Percentiles rank a stretch among this genome's conserved stretches.
Evolutionary conservation across 2,888 invertebrate species (phyloP).

Genomic region (Epinotia bilunana): DNA sequence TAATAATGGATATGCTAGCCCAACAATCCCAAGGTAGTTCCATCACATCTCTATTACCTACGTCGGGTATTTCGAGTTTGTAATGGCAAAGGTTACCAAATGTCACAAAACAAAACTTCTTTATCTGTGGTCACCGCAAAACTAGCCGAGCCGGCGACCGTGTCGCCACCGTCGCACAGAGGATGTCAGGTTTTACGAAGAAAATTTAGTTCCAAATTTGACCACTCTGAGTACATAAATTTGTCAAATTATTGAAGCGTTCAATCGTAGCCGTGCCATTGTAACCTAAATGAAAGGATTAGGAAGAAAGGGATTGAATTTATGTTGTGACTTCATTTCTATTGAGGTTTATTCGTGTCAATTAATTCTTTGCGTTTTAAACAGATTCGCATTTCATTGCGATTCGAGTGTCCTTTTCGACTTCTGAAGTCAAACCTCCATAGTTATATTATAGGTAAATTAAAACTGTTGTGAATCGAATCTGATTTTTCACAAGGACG

Average conservation of each 20-base stretch:
- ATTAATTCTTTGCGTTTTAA: neutral
- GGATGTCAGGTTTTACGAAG: neutral
- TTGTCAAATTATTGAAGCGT: conserved; percentile 16
- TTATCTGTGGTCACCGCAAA: conserved; percentile 26
- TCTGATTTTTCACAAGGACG: neutral
- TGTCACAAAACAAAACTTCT: conserved; percentile 16
- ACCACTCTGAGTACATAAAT: neutral
- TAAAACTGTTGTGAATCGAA: neutral
- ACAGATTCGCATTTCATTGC: neutral
- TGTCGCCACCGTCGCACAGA: conserved; percentile 9
- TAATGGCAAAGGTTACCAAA: conserved; percentile 30
- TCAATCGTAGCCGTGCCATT: conserved; percentile 10
- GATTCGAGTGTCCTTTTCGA: neutral
- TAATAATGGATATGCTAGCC: conserved; percentile 13
- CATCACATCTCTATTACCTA: conserved; percentile 13
- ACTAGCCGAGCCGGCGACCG: neutral
- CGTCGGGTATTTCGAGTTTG: neutral
- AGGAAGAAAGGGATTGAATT: conserved; percentile 9
- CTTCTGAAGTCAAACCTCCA: no score
- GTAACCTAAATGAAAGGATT: neutral
- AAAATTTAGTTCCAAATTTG: conserved; percentile 12
- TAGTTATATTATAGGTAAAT: no score
- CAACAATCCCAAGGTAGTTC: neutral
- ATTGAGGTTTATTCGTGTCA: neutral
- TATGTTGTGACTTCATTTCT: neutral